These are phyloP conservation scores for Hydractinia echinata DNA, from an alignment of 30 jellyfish, hydroid and myxozoan species.

Conservation along the genomic window DNA sequence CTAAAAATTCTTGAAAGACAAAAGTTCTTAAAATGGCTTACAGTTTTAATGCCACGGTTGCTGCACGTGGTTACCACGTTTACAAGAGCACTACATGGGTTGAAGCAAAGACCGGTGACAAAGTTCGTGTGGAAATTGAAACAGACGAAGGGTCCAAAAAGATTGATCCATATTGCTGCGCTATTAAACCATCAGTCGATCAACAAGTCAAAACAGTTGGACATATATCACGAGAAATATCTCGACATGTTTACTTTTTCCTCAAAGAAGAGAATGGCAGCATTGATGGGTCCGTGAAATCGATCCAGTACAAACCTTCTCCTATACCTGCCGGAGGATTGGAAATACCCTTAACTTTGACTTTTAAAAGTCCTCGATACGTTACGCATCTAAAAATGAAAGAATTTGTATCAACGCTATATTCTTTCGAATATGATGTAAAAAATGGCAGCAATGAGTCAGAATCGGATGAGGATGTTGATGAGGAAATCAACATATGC, in stretches of 20 bases:
- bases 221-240: constrained; percentile 1
- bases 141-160: background rate
- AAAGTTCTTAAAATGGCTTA: background rate
- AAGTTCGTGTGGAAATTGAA: constrained; percentile 1
- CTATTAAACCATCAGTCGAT: constrained; percentile 6
- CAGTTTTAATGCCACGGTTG: constrained; percentile 9
- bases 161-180: too few relatives aligned
- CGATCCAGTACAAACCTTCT: too few relatives aligned
- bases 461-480: too few relatives aligned
- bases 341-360: too few relatives aligned
- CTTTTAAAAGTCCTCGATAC: too few relatives aligned
- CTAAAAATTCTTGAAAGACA: constrained; percentile 7
- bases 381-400: too few relatives aligned
- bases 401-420: too few relatives aligned
- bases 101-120: background rate
- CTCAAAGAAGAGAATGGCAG: background rate
- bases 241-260: constrained; percentile 9
- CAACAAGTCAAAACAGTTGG: constrained; percentile 8
- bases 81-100: constrained; percentile 12
- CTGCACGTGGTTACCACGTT: constrained; percentile 12
- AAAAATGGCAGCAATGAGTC: too few relatives aligned
- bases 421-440: too few relatives aligned
- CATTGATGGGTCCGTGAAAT: too few relatives aligned
- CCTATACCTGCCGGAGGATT: too few relatives aligned
- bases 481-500: too few relatives aligned